Percentiles rank a stretch among this genome's conserved stretches.
These are phyloP conservation scores for Geophilus truncorum DNA, from an alignment of 2,888 invertebrate species.

Conservation along the genomic window DNA sequence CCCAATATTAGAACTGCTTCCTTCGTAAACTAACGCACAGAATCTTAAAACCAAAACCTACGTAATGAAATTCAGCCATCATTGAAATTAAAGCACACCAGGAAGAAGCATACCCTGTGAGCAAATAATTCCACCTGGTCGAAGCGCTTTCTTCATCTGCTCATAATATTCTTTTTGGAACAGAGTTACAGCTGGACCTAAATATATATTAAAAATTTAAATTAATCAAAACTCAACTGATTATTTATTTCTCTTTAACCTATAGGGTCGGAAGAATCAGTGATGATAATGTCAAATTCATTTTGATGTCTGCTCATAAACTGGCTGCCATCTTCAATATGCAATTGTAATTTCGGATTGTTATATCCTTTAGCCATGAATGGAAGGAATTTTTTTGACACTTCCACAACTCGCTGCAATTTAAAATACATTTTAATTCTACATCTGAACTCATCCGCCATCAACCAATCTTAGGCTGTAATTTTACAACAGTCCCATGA, in stretches of 20 bases:
- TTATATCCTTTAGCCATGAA: slow-evolving; percentile 84
- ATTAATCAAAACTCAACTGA: background rate
- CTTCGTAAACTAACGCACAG: background rate
- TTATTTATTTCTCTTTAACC: slow-evolving; percentile 56
- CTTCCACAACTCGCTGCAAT: slow-evolving; percentile 69
- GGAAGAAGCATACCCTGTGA: slow-evolving; percentile 60
- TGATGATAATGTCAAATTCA: slow-evolving; percentile 95
- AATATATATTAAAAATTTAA: background rate
- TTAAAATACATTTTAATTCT: background rate
- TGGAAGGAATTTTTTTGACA: slow-evolving; percentile 82
- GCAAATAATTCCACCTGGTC: slow-evolving; percentile 82
- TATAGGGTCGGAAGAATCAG: slow-evolving; percentile 95
- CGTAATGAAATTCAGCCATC: background rate
- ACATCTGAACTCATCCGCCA: too few relatives aligned
- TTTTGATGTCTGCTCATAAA: slow-evolving; percentile 77
- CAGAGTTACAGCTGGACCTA: slow-evolving; percentile 63
- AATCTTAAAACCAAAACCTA: background rate
- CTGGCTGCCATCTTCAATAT: slow-evolving; percentile 89
- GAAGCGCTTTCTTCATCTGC: slow-evolving; percentile 75
- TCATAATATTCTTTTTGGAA: slow-evolving; percentile 79
- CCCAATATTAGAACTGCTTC: too few relatives aligned
- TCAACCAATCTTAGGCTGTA: too few relatives aligned
- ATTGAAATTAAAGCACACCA: background rate
- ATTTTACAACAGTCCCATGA: too few relatives aligned
- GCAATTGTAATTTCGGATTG: slow-evolving; percentile 73